Conservation (phyloP, 2,113 vertebrate genomes). For the Lepisosteus osseus region DNA sequence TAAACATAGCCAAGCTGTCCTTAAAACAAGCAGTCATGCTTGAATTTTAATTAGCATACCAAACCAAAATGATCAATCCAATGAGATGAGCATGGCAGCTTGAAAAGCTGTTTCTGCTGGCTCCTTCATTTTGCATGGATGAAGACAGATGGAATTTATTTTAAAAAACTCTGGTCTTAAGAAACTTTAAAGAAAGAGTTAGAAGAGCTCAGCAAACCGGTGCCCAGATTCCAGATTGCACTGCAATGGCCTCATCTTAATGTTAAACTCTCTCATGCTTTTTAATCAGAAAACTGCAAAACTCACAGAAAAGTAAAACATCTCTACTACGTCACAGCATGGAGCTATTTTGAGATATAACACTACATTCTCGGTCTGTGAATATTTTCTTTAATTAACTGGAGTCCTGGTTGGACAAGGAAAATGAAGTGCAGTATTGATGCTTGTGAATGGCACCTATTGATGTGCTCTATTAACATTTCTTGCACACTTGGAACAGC, state of each 20-base stretch:
- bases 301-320: background rate
- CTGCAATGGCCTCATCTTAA: conserved; percentile 5
- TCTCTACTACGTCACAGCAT: background rate
- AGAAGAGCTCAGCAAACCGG: background rate
- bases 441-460: no score
- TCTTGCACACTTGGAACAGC: no score
- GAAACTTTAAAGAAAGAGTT: background rate
- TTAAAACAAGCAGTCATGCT: no score
- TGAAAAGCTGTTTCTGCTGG: background rate
- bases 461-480: no score
- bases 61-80: no score
- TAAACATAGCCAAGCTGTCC: no score
- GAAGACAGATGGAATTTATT: background rate
- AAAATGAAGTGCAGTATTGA: no score
- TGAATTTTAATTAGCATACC: no score
- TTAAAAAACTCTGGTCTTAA: conserved; percentile 24
- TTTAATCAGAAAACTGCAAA: no score
- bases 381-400: no score
- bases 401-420: no score
- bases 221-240: background rate
- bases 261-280: background rate
- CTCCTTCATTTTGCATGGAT: background rate
- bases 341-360: background rate
- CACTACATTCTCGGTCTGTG: no score
- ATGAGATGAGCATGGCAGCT: background rate